Evolutionary conservation across 2,113 vertebrate species (phyloP).

Genomic region (Tetrax tetrax): DNA sequence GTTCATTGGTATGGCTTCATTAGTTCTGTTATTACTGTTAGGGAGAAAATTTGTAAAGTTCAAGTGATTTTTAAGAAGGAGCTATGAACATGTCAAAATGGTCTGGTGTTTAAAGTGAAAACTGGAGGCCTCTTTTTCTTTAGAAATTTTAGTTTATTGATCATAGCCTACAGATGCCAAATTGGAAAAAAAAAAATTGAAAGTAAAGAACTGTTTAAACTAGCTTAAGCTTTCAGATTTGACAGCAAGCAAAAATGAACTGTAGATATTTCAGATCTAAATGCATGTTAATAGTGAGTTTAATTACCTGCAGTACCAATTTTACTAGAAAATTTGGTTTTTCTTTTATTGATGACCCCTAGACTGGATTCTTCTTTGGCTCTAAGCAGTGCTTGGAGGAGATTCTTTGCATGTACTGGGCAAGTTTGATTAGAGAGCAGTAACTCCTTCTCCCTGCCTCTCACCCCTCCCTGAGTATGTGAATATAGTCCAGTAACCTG

Average conservation of each 20-base stretch:
- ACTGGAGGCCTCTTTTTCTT: not conserved
- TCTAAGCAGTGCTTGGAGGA: not conserved
- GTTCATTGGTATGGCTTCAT: not conserved
- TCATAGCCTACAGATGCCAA: not conserved
- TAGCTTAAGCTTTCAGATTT: not conserved
- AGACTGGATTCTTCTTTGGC: not conserved
- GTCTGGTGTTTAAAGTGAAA: not conserved
- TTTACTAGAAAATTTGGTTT: not conserved
- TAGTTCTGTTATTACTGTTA: not conserved
- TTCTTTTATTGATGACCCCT: not conserved
- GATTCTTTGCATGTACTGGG: not conserved
- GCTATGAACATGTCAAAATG: not conserved
- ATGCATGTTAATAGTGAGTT: not conserved
- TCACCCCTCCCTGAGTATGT: rapidly evolving
- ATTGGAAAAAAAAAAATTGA: not conserved
- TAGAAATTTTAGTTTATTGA: not conserved
- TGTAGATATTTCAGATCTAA: not conserved
- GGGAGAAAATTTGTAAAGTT: not conserved
- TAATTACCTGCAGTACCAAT: not conserved
- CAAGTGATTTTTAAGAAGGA: not conserved
- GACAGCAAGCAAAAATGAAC: not conserved
- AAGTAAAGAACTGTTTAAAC: not conserved
- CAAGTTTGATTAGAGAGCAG: not conserved
- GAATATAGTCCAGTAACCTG: not conserved
- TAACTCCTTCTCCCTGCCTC: not conserved